Evolutionary conservation across 2,888 invertebrate species (phyloP).

Genomic region (Psylliodes chrysocephalus): DNA sequence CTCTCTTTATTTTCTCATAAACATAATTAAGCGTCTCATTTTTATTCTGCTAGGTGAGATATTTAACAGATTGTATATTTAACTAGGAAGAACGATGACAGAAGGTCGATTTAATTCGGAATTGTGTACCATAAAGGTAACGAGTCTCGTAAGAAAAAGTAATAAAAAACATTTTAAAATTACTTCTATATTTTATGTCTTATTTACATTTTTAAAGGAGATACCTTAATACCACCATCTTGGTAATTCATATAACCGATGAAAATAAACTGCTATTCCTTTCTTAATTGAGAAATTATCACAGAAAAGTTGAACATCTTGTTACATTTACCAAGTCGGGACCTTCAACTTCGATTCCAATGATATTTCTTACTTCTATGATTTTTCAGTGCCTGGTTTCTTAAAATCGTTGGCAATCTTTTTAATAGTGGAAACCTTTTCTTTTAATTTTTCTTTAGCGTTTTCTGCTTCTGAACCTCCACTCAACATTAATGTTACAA

Average conservation of each 20-base stretch:
- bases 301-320: slow-evolving; percentile 22
- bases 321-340: slow-evolving; percentile 19
- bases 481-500: slow-evolving; percentile 72
- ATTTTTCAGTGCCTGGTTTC: slow-evolving; percentile 53
- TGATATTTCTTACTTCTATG: neutral
- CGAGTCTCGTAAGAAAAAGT: no score
- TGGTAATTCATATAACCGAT: neutral
- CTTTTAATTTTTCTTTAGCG: slow-evolving; percentile 65
- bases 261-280: neutral
- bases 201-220: slow-evolving; percentile 9
- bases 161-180: neutral
- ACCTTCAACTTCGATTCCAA: slow-evolving; percentile 8
- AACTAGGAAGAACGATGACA: no score
- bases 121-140: no score
- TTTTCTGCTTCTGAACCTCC: slow-evolving; percentile 67
- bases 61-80: no score
- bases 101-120: no score
- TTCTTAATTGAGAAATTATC: slow-evolving; percentile 6
- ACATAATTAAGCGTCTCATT: no score
- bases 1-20: no score
- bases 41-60: no score
- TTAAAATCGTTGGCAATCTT: slow-evolving; percentile 68
- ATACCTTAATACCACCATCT: neutral
- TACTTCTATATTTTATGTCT: neutral
- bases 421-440: slow-evolving; percentile 66